A percentile compares a stretch with the other conserved stretches of the same genome.
phyloP scores from a whole-genome alignment of 1,140 invertebrate genomes.

The Caenorhabditis inopinata region DNA sequence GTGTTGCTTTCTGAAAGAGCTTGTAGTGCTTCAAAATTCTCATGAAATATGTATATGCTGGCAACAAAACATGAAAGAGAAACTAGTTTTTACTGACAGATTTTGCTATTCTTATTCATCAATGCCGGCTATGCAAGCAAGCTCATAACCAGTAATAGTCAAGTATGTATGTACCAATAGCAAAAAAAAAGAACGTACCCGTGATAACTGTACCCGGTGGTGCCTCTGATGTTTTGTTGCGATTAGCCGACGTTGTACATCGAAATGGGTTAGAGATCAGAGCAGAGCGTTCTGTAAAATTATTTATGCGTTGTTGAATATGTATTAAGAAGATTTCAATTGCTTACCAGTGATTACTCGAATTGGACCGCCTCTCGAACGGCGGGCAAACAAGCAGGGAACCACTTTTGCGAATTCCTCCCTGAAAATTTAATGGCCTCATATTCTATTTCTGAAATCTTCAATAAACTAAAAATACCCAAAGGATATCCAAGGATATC shows the following conservation, averaged over 20 bases:
- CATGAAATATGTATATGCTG: background rate
- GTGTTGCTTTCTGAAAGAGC: background rate
- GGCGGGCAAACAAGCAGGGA: conserved; percentile 43
- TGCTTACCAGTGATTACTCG: conserved; percentile 42
- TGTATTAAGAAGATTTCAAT: background rate
- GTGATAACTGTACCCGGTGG: background rate
- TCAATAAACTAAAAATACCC: too few species aligned
- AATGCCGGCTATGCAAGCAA: background rate
- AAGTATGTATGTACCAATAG: background rate
- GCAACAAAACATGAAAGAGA: background rate
- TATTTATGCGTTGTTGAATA: background rate
- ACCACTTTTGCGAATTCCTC: conserved; percentile 55
- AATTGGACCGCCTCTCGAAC: background rate
- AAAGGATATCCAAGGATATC: too few species aligned
- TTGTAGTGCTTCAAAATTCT: background rate
- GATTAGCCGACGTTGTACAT: background rate
- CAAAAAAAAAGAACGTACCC: background rate
- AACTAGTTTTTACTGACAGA: too few species aligned
- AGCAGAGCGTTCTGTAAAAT: conserved; percentile 2
- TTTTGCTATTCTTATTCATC: conserved; percentile 20
- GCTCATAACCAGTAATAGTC: background rate
- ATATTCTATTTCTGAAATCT: too few species aligned
- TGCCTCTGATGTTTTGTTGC: background rate
- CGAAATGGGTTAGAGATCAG: background rate
- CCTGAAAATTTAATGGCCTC: too few species aligned